Evolutionary conservation across 2,797 vertebrate species (phyloP).

Genomic region (Ataeniobius toweri): DNA sequence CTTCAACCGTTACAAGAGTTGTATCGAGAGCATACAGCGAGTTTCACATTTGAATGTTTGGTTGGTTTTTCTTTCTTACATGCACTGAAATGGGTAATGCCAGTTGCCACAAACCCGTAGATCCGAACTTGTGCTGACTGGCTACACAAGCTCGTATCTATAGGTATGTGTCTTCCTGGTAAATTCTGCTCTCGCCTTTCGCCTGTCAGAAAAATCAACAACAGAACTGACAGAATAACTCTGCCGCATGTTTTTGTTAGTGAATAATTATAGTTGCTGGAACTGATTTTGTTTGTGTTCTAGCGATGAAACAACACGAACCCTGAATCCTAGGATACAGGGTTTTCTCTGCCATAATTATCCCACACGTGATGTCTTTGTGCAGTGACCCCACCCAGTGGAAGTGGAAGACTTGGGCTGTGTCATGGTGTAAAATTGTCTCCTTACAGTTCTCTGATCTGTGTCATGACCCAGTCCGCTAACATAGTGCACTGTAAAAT

Average conservation of each 20-base stretch:
- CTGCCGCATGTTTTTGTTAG: slow-evolving; percentile 17
- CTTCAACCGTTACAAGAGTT: not conserved
- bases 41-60: slow-evolving; percentile 21
- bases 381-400: slow-evolving; percentile 60
- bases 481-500: not conserved
- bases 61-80: slow-evolving; percentile 27
- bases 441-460: not conserved
- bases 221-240: slow-evolving; percentile 10
- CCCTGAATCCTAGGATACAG: slow-evolving; percentile 13
- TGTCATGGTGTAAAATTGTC: slow-evolving; percentile 18
- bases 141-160: slow-evolving; percentile 98
- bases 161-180: slow-evolving; percentile 95
- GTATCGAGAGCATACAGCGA: slow-evolving; percentile 11
- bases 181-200: slow-evolving; percentile 62
- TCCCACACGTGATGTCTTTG: slow-evolving; percentile 34
- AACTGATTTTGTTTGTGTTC: slow-evolving; percentile 22
- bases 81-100: slow-evolving; percentile 72
- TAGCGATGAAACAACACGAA: slow-evolving; percentile 15
- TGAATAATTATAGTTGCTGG: slow-evolving; percentile 11
- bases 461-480: not conserved
- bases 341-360: slow-evolving; percentile 19
- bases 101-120: slow-evolving; percentile 98
- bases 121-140: slow-evolving; percentile 98
- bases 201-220: slow-evolving; percentile 19
- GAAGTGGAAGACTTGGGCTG: slow-evolving; percentile 40